Conservation (phyloP, 2,888 invertebrate genomes). For the Eledone cirrhosa region DNA sequence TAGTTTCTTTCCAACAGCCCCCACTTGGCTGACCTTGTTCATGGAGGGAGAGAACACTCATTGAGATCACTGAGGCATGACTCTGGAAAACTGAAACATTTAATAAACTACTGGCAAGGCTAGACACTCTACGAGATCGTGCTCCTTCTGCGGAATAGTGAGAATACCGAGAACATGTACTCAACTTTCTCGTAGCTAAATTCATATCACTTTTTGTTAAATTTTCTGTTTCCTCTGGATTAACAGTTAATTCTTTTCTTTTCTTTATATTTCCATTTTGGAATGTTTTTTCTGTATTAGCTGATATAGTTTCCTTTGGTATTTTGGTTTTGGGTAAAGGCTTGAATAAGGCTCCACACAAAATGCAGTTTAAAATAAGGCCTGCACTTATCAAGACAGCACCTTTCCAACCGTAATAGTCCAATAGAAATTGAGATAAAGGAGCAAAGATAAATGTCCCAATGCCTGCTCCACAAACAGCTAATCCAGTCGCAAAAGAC, state of each 20-base stretch:
- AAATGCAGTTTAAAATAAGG: slow-evolving; percentile 84
- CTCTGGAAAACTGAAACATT: slow-evolving; percentile 69
- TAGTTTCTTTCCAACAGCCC: slow-evolving; percentile 38
- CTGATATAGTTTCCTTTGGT: background rate
- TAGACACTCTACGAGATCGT: slow-evolving; percentile 79
- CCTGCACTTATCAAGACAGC: slow-evolving; percentile 86
- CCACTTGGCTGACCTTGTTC: background rate
- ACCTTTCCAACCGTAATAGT: slow-evolving; percentile 83
- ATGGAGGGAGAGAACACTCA: slow-evolving; percentile 60
- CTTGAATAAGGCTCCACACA: slow-evolving; percentile 90
- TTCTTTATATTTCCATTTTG: background rate
- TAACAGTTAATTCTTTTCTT: background rate
- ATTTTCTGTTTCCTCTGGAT: background rate
- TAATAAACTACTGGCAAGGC: slow-evolving; percentile 82
- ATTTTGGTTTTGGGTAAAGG: slow-evolving; percentile 81
- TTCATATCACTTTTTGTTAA: slow-evolving; percentile 9
- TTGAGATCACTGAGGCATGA: slow-evolving; percentile 62
- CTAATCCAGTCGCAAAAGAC: slow-evolving; percentile 94
- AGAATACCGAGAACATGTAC: background rate
- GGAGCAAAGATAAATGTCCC: slow-evolving; percentile 91
- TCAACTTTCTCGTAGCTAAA: background rate
- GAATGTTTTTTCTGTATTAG: too few species aligned
- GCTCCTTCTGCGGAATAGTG: background rate
- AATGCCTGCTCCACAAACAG: slow-evolving; percentile 94
- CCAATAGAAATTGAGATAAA: slow-evolving; percentile 72